Percentiles rank a stretch among this genome's conserved stretches.
Evolutionary conservation across 2,113 vertebrate genomes (phyloP).

Genomic region (Podocnemis expansa): DNA sequence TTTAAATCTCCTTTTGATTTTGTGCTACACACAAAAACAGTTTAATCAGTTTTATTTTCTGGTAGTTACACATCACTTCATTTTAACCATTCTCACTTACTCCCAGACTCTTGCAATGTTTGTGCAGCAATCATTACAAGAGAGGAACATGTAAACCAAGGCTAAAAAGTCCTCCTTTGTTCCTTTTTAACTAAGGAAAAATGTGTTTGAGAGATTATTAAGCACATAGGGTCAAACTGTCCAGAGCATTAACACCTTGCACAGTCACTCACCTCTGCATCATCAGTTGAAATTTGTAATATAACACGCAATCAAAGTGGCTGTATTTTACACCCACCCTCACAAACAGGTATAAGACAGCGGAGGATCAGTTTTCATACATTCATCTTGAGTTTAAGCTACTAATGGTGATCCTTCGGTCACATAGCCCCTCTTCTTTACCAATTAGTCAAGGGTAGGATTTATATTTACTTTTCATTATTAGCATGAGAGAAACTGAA

Average conservation of each 20-base stretch:
- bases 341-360: not conserved
- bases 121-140: no score
- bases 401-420: not conserved
- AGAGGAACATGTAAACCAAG: not conserved
- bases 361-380: not conserved
- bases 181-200: not conserved
- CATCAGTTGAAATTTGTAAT: not conserved
- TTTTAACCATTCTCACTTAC: not conserved
- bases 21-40: not conserved
- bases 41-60: not conserved
- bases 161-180: not conserved
- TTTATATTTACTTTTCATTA: not conserved
- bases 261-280: not conserved
- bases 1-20: not conserved
- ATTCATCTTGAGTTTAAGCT: not conserved
- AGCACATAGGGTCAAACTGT: not conserved
- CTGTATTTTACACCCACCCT: not conserved
- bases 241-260: not conserved
- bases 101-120: not conserved
- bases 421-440: not conserved
- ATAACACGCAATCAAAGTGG: not conserved
- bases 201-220: not conserved
- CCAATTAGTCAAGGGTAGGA: not conserved
- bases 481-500: not conserved
- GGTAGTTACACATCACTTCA: not conserved